Evolutionary conservation across 2,113 vertebrate species (phyloP).

Genomic region (Paramisgurnus dabryanus): DNA sequence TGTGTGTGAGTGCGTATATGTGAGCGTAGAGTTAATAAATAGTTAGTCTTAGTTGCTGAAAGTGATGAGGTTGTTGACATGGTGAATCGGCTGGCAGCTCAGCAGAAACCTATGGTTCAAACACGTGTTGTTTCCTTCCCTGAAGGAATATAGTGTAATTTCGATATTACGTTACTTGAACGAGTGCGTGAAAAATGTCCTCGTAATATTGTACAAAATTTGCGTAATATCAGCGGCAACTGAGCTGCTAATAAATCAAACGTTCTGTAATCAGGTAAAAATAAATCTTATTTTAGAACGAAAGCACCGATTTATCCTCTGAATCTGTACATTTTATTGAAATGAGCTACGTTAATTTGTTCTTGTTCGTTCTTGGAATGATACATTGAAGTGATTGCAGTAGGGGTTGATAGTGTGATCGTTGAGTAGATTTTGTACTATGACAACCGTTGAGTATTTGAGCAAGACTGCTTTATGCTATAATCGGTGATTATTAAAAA

Average conservation of each 20-base stretch:
- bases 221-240: neutral
- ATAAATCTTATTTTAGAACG: neutral
- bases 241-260: neutral
- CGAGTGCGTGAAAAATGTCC: neutral
- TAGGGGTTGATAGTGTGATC: neutral
- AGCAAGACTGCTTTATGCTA: no score
- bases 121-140: conserved; percentile 60
- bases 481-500: no score
- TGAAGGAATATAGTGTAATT: neutral
- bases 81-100: conserved; percentile 35
- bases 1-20: conserved; percentile 29
- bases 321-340: neutral
- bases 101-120: conserved; percentile 61
- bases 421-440: neutral
- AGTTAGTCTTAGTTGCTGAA: conserved; percentile 56
- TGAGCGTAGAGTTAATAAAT: conserved; percentile 44
- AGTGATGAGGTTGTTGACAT: conserved; percentile 61
- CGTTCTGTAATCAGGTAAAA: neutral
- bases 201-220: neutral
- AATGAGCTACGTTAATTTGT: neutral
- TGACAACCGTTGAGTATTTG: neutral
- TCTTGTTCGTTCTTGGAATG: neutral
- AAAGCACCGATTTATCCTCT: no score
- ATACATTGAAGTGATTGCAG: neutral
- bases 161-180: neutral